Conservation (phyloP, 2,888 invertebrate species). For the Hemithea aestivaria region DNA sequence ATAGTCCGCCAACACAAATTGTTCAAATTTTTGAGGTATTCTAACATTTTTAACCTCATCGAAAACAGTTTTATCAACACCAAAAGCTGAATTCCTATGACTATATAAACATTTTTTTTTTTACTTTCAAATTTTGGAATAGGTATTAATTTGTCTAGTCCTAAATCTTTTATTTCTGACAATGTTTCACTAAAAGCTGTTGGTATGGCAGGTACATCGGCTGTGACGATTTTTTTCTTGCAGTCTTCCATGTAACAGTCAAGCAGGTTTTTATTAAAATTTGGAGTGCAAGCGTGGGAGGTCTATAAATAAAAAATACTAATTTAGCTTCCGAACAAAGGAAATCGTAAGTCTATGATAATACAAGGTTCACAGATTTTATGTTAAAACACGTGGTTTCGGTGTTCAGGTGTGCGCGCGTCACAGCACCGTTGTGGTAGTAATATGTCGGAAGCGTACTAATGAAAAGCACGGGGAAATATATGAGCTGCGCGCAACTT, state of each 20-base stretch:
- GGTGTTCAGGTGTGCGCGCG: too few species aligned
- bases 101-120: not conserved
- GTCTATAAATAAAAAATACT: not conserved
- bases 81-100: constrained; percentile 1
- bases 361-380: too few species aligned
- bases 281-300: too few species aligned
- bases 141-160: constrained; percentile 1
- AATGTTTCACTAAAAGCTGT: not conserved
- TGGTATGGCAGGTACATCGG: constrained; percentile 1
- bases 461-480: too few species aligned
- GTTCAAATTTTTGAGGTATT: not conserved
- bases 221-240: not conserved
- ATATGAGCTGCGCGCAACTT: too few species aligned
- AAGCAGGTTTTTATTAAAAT: too few species aligned
- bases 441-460: too few species aligned
- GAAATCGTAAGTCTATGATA: too few species aligned
- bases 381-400: too few species aligned
- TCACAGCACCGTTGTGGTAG: too few species aligned
- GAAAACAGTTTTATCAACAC: not conserved
- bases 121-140: not conserved
- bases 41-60: not conserved
- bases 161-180: constrained; percentile 1
- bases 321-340: too few species aligned
- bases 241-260: too few species aligned
- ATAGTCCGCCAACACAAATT: not conserved